These are phyloP conservation scores for Trialeurodes vaporariorum DNA, from an alignment of 1,140 invertebrate species.

Conservation along the genomic window DNA sequence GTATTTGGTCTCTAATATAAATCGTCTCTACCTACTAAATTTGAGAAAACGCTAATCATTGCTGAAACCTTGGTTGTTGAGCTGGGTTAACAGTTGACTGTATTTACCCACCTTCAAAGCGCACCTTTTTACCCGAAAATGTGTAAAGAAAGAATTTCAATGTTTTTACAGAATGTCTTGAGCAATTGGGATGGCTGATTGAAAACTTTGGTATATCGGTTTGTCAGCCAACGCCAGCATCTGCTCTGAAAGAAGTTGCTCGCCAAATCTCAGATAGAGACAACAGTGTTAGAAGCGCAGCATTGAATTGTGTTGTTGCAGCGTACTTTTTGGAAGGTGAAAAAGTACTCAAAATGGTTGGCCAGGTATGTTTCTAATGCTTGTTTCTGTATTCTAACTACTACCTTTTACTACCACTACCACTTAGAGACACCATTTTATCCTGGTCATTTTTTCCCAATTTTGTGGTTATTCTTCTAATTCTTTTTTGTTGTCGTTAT, in stretches of 20 bases:
- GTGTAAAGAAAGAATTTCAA: too few species aligned
- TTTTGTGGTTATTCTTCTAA: not conserved
- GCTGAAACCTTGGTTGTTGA: too few species aligned
- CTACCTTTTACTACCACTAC: too few species aligned
- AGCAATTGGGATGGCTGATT: slow-evolving; percentile 77
- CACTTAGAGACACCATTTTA: too few species aligned
- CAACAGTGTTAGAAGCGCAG: slow-evolving; percentile 90
- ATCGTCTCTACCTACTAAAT: too few species aligned
- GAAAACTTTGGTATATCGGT: slow-evolving; percentile 75
- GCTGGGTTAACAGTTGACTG: too few species aligned
- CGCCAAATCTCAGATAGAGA: slow-evolving; percentile 91
- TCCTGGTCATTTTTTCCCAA: not conserved
- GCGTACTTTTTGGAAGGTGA: slow-evolving; percentile 86
- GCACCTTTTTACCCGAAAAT: too few species aligned
- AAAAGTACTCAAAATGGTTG: slow-evolving; percentile 71
- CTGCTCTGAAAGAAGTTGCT: slow-evolving; percentile 82
- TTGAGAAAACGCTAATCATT: too few species aligned
- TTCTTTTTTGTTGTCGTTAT: too few species aligned
- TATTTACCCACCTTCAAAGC: too few species aligned
- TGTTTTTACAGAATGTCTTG: slow-evolving; percentile 75
- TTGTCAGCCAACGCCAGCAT: slow-evolving; percentile 60
- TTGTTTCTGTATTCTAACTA: slow-evolving; percentile 12
- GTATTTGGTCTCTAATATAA: too few species aligned
- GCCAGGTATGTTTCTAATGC: slow-evolving; percentile 53
- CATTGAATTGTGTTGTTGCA: slow-evolving; percentile 84